A percentile compares a stretch with the other conserved stretches of the same genome.
phyloP scores from a whole-genome alignment of 2,888 invertebrate genomes.

The Eupithecia subumbrata region DNA sequence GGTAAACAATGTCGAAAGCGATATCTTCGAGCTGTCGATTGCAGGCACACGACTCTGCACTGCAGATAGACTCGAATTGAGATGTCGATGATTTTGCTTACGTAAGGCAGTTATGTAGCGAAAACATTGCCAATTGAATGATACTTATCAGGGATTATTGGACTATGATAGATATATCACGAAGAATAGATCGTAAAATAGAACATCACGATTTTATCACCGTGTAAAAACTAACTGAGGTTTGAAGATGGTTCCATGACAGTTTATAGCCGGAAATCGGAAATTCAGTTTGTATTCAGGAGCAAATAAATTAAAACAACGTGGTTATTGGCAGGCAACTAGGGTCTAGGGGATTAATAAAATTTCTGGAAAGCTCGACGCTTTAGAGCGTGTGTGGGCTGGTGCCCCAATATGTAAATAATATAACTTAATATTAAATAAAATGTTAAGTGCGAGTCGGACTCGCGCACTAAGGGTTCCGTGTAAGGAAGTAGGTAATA shows the following conservation, averaged over 20 bases:
- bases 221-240: neutral
- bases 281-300: neutral
- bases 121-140: slow-evolving; percentile 20
- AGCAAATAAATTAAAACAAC: neutral
- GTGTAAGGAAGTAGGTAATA: too few relatives aligned
- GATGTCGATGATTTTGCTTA: slow-evolving; percentile 27
- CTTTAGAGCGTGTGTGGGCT: neutral
- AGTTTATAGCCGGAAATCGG: slow-evolving; percentile 11
- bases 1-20: slow-evolving; percentile 24
- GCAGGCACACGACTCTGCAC: slow-evolving; percentile 24
- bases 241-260: neutral
- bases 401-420: neutral
- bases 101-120: slow-evolving; percentile 29
- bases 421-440: too few relatives aligned
- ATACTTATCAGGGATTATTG: slow-evolving; percentile 27
- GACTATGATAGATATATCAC: slow-evolving; percentile 21
- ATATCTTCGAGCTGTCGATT: slow-evolving; percentile 21
- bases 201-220: slow-evolving; percentile 8
- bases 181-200: slow-evolving; percentile 14
- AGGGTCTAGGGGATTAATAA: neutral
- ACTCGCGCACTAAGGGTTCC: too few relatives aligned
- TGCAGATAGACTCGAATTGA: slow-evolving; percentile 32
- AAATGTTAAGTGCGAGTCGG: too few relatives aligned
- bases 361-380: neutral
- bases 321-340: neutral